phyloP scores from a whole-genome alignment of 2,113 vertebrate species.

The Melierax canorus region DNA sequence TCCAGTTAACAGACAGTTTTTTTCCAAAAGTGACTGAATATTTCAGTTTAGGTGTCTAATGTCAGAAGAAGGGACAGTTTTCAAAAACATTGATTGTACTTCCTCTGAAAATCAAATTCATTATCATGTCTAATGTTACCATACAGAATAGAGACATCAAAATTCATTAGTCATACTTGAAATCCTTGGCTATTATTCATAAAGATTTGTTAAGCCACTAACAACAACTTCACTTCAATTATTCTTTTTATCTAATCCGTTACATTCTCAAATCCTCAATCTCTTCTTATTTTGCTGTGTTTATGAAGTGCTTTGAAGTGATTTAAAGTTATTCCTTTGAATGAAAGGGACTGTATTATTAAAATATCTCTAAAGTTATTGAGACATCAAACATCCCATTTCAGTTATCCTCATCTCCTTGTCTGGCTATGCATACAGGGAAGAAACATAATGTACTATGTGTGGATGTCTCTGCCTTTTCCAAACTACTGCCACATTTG shows the following conservation, averaged over 20 bases:
- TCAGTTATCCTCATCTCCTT: neutral
- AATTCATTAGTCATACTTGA: neutral
- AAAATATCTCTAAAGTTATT: neutral
- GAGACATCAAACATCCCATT: neutral
- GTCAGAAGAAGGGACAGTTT: neutral
- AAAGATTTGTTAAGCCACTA: neutral
- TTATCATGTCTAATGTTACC: neutral
- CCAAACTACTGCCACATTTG: neutral
- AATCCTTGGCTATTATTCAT: neutral
- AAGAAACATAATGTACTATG: neutral
- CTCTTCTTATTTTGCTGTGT: neutral
- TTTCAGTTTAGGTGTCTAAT: neutral
- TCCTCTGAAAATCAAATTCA: neutral
- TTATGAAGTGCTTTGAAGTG: slow-evolving; percentile 39
- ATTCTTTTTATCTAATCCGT: neutral
- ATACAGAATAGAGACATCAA: neutral
- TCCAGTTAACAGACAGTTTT: neutral
- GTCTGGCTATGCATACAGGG: neutral
- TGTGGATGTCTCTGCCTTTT: neutral
- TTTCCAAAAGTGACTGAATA: neutral
- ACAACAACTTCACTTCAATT: slow-evolving; percentile 13
- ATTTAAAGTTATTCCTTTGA: slow-evolving; percentile 16
- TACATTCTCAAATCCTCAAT: neutral
- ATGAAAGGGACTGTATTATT: slow-evolving; percentile 13
- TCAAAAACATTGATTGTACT: neutral